Percentiles rank a stretch among this genome's conserved stretches.
Conservation (phyloP, 1,140 invertebrate species). For the Chrysomallon squamiferum region DNA sequence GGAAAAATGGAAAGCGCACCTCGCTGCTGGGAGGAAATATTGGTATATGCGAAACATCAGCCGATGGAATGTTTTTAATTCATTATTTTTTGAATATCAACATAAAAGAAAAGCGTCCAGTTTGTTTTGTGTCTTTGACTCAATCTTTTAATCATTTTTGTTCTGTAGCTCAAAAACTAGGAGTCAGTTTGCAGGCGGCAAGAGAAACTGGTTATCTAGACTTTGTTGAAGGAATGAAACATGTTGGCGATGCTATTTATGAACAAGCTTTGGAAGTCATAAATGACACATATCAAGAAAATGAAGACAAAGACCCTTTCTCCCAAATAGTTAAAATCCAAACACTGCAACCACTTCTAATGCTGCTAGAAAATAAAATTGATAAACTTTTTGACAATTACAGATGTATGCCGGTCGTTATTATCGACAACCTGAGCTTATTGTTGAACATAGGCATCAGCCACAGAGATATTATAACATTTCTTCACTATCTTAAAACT, state of each 20-base stretch:
- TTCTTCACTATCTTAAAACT: constrained; percentile 20
- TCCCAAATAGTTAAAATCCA: neutral
- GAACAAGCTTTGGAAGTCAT: neutral
- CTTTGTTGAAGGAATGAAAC: constrained; percentile 42
- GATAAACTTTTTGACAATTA: neutral
- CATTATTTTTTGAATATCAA: constrained; percentile 32
- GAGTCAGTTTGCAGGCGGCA: constrained; percentile 28
- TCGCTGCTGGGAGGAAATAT: constrained; percentile 10
- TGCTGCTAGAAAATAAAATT: neutral
- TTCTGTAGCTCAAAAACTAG: constrained; percentile 39
- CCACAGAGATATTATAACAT: constrained; percentile 10
- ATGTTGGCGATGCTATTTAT: constrained; percentile 15
- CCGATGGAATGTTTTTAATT: constrained; percentile 33
- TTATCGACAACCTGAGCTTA: constrained; percentile 40
- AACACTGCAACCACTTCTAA: neutral
- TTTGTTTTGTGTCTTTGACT: constrained; percentile 29
- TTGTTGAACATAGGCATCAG: constrained; percentile 30
- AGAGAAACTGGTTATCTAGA: constrained; percentile 25
- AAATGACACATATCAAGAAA: constrained; percentile 5
- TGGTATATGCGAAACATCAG: constrained; percentile 18
- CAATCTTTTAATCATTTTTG: constrained; percentile 46
- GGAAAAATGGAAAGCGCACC: constrained; percentile 6
- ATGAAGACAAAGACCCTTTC: neutral
- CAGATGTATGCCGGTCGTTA: constrained; percentile 17
- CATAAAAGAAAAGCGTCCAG: constrained; percentile 22